Percentiles rank a stretch among this genome's conserved stretches.
Conservation (phyloP, 2,113 vertebrate genomes). For the Melanocharis versteri region DNA sequence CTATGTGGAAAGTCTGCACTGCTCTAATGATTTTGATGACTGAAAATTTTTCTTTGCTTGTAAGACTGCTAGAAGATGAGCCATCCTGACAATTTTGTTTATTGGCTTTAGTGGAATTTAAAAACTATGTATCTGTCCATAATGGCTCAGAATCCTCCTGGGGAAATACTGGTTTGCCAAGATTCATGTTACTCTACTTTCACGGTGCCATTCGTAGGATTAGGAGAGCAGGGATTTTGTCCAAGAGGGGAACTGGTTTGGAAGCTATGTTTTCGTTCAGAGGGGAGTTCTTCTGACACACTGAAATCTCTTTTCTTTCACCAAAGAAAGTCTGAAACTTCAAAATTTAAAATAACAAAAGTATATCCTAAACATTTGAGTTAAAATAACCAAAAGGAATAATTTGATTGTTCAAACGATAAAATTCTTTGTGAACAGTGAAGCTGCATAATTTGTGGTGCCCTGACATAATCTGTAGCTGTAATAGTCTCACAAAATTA, state of each 20-base stretch:
- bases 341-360: not conserved
- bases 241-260: not conserved
- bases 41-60: not conserved
- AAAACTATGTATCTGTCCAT: not conserved
- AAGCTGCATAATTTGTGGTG: not conserved
- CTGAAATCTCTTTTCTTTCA: not conserved
- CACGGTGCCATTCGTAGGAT: not conserved
- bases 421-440: not conserved
- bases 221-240: not conserved
- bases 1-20: not conserved
- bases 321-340: not conserved
- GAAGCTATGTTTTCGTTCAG: not conserved
- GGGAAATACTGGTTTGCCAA: not conserved
- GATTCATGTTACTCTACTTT: not conserved
- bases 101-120: not conserved
- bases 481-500: not conserved
- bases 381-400: not conserved
- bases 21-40: not conserved
- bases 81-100: not conserved
- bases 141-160: not conserved
- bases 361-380: not conserved
- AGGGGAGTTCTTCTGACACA: not conserved
- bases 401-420: not conserved
- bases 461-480: not conserved
- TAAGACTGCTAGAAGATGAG: not conserved